Evolutionary conservation across 2,797 vertebrate genomes (phyloP).

Genomic region (Pseudochirops cupreus): DNA sequence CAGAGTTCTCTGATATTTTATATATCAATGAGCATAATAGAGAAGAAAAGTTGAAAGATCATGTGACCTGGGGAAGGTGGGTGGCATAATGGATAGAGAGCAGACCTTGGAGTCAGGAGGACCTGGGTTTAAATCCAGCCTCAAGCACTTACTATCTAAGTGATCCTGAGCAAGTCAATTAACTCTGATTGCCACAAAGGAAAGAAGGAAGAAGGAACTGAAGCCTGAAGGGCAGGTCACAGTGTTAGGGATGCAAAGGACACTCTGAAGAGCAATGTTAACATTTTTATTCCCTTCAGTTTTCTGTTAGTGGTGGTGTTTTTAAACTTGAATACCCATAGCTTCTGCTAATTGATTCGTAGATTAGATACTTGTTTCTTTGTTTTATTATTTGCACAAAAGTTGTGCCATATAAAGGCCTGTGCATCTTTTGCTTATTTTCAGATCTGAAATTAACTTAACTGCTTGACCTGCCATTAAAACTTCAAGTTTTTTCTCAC

Average conservation of each 20-base stretch:
- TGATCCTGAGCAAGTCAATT: too few species aligned
- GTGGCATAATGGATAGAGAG: not conserved
- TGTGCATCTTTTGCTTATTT: not conserved
- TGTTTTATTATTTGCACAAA: not conserved
- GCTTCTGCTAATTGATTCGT: not conserved
- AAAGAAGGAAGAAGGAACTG: not conserved
- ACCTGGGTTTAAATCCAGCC: not conserved
- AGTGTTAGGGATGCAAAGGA: not conserved
- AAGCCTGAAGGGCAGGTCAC: not conserved
- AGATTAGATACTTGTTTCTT: not conserved
- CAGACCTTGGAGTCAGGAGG: not conserved
- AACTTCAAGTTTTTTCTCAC: constrained; percentile 20
- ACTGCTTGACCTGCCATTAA: not conserved
- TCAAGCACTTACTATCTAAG: not conserved
- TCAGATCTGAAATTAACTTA: not conserved
- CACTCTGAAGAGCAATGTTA: not conserved
- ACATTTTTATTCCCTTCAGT: not conserved
- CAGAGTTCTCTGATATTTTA: not conserved
- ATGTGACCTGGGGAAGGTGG: not conserved
- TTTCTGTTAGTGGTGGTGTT: not conserved
- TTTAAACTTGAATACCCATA: not conserved
- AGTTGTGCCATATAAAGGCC: not conserved
- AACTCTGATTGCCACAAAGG: too few species aligned
- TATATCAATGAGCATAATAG: not conserved
- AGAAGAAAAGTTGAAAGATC: not conserved